A percentile compares a stretch with the other conserved stretches of the same genome.
phyloP scores from a whole-genome alignment of 2,113 vertebrate species.

The Gobiocypris rarus region DNA sequence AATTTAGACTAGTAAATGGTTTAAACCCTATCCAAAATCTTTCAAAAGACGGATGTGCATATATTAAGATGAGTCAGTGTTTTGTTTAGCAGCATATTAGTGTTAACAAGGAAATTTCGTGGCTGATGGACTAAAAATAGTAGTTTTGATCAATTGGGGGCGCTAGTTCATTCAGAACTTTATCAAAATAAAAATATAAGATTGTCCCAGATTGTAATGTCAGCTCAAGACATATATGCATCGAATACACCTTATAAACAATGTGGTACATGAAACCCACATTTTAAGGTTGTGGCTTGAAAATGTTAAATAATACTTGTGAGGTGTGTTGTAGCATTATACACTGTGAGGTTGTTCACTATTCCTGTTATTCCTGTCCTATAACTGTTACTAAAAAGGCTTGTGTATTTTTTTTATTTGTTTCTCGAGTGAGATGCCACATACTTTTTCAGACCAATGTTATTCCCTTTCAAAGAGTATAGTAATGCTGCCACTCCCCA shows the following conservation, averaged over 20 bases:
- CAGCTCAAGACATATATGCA: neutral
- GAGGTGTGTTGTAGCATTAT: neutral
- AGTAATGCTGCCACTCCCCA: neutral
- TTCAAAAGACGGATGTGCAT: neutral
- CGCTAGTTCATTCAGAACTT: conserved; percentile 47
- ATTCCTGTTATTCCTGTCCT: neutral
- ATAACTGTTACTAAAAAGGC: neutral
- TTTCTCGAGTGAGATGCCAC: neutral
- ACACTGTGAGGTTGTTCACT: neutral
- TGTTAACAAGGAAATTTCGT: neutral
- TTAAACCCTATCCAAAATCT: neutral
- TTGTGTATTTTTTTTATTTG: neutral
- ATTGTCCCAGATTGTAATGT: neutral
- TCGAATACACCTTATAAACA: neutral
- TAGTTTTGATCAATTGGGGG: conserved; percentile 31
- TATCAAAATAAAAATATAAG: no score
- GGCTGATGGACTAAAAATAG: neutral
- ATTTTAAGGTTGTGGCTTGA: neutral
- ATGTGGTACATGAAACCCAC: neutral
- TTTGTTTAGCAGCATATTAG: neutral
- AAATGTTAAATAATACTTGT: neutral
- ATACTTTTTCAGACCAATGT: neutral
- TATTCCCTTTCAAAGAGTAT: neutral
- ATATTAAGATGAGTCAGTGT: neutral
- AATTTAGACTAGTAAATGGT: neutral